A percentile compares a stretch with the other conserved stretches of the same genome.
Conservation (phyloP, 2,113 vertebrate species). For the Carassius auratus region DNA sequence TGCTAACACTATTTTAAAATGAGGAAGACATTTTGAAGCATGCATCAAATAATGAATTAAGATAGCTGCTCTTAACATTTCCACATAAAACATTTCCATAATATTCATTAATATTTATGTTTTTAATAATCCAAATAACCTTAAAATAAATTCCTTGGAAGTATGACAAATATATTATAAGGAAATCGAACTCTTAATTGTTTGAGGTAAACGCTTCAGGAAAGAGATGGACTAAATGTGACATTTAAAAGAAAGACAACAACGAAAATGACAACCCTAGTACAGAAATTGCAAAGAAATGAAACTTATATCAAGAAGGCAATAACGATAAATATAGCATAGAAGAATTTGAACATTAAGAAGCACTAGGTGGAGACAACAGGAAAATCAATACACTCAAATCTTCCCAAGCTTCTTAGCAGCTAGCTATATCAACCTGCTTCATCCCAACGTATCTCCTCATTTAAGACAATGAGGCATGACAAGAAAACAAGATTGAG, state of each 20-base stretch:
- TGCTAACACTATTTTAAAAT: neutral
- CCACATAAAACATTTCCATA: neutral
- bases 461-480: conserved; percentile 44
- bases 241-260: neutral
- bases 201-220: neutral
- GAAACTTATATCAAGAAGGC: neutral
- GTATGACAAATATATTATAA: neutral
- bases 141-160: neutral
- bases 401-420: conserved; percentile 44
- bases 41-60: neutral
- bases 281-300: neutral
- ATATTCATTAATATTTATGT: neutral
- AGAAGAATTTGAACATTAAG: neutral
- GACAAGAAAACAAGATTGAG: neutral
- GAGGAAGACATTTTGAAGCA: neutral
- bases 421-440: conserved; percentile 33
- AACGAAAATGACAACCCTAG: neutral
- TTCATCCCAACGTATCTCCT: conserved; percentile 35
- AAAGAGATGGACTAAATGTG: neutral
- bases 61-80: neutral
- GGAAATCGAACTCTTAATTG: neutral
- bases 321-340: neutral
- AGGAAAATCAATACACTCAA: conserved; percentile 49
- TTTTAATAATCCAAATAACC: neutral
- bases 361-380: conserved; percentile 40